Evolutionary conservation across 2,888 invertebrate genomes (phyloP).

Genomic region (Clostera curtula): DNA sequence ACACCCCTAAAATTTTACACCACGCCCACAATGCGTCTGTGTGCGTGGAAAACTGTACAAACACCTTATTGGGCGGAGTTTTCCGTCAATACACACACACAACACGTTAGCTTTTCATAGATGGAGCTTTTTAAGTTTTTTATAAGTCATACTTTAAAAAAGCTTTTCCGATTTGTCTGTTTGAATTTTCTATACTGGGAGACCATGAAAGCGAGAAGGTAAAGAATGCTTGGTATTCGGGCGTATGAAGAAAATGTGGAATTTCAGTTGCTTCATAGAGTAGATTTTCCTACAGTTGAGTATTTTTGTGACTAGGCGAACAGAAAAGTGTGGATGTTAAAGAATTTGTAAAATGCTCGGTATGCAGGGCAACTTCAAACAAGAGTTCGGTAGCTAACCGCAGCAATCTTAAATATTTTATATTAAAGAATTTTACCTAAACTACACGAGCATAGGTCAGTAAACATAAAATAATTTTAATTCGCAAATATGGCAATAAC

Average conservation of each 20-base stretch:
- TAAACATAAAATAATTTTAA: too few relatives aligned
- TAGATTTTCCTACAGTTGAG: constrained; percentile 71
- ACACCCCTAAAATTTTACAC: too few relatives aligned
- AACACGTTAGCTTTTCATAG: constrained; percentile 8
- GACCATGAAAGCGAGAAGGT: constrained; percentile 36
- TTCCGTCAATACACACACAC: constrained; percentile 19
- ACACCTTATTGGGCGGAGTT: constrained; percentile 26
- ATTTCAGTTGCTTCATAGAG: constrained; percentile 46
- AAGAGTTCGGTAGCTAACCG: constrained; percentile 2
- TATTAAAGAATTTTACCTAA: too few relatives aligned
- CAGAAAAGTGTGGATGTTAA: constrained; percentile 32
- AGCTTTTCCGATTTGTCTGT: constrained; percentile 59
- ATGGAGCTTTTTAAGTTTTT: constrained; percentile 47
- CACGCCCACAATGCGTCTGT: too few relatives aligned
- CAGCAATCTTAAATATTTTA: too few relatives aligned
- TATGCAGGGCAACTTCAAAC: constrained; percentile 13
- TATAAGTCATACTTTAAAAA: constrained; percentile 53
- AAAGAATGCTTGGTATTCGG: constrained; percentile 47
- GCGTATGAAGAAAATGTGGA: constrained; percentile 20
- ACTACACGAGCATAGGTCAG: too few relatives aligned
- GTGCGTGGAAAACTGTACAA: constrained; percentile 18
- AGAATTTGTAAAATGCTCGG: constrained; percentile 35
- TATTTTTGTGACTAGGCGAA: constrained; percentile 61
- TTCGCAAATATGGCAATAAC: too few relatives aligned
- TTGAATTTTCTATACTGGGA: constrained; percentile 68